Conservation (phyloP, 92 coral and sea anemone genomes). For the Palythoa grandiflora region DNA sequence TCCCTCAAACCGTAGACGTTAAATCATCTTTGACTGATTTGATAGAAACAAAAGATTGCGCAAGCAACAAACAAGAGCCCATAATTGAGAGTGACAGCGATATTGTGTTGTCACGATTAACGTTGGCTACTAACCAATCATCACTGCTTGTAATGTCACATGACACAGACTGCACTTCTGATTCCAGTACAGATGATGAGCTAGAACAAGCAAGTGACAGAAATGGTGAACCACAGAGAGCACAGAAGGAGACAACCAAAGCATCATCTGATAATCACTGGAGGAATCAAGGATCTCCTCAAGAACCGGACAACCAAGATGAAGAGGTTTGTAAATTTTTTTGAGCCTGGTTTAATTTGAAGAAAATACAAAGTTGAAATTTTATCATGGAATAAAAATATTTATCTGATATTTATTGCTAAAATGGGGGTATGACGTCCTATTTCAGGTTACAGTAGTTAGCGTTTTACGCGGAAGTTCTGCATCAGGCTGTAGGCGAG, state of each 20-base stretch:
- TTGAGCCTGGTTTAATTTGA: neutral
- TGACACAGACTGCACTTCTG: slow-evolving; percentile 27
- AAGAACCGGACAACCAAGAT: neutral
- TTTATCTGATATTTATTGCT: too few relatives aligned
- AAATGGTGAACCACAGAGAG: neutral
- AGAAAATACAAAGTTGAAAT: neutral
- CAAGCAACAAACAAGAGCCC: neutral
- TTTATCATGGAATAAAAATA: neutral
- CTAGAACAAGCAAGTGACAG: neutral
- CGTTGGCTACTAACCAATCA: slow-evolving; percentile 5
- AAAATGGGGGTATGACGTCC: too few relatives aligned
- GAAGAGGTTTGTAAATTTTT: neutral
- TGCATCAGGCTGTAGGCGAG: too few relatives aligned
- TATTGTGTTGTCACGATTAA: slow-evolving; percentile 1
- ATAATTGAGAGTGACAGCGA: slow-evolving; percentile 5
- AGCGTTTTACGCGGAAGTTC: too few relatives aligned
- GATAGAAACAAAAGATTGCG: neutral
- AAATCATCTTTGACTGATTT: neutral
- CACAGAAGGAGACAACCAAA: neutral
- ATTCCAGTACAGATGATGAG: neutral
- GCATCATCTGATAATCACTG: neutral
- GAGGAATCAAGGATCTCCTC: neutral
- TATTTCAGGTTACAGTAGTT: too few relatives aligned
- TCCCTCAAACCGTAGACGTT: neutral
- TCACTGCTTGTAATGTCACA: slow-evolving; percentile 39